Percentiles rank a stretch among this genome's conserved stretches.
Conservation (phyloP, 2,888 invertebrate species). For the Minunthozetes semirufus region DNA sequence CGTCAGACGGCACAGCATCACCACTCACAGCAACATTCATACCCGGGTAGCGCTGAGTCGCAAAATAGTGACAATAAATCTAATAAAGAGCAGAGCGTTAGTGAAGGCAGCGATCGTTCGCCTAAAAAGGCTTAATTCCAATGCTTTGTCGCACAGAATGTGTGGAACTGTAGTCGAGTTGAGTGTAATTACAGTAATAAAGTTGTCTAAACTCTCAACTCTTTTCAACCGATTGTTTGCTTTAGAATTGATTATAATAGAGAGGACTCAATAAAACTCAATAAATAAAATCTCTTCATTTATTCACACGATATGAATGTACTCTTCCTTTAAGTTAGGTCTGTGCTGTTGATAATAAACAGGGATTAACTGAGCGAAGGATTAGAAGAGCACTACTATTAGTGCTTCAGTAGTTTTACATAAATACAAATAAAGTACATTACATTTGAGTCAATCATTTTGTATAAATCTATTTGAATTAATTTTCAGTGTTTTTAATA, state of each 20-base stretch:
- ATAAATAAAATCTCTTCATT: too few species aligned
- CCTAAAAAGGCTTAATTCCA: not conserved
- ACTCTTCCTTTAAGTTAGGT: too few species aligned
- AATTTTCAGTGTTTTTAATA: conserved; percentile 10
- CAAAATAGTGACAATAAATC: not conserved
- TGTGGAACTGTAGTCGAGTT: not conserved
- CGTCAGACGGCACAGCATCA: conserved; percentile 9
- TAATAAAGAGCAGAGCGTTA: conserved; percentile 6
- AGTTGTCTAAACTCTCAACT: not conserved
- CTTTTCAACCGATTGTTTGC: not conserved
- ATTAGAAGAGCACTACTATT: too few species aligned
- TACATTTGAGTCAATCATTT: not conserved
- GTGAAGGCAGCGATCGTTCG: not conserved
- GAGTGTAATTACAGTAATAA: conserved; percentile 7
- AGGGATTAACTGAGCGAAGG: too few species aligned
- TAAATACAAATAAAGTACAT: not conserved
- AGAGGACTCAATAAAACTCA: not conserved
- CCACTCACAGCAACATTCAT: not conserved
- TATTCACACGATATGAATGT: too few species aligned
- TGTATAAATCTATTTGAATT: conserved; percentile 19
- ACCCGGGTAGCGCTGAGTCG: not conserved
- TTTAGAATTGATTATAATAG: not conserved
- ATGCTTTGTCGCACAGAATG: not conserved
- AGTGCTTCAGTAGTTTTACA: not conserved
- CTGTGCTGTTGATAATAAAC: too few species aligned